Conservation (phyloP, 2,113 vertebrate genomes). For the Cavia porcellus region DNA sequence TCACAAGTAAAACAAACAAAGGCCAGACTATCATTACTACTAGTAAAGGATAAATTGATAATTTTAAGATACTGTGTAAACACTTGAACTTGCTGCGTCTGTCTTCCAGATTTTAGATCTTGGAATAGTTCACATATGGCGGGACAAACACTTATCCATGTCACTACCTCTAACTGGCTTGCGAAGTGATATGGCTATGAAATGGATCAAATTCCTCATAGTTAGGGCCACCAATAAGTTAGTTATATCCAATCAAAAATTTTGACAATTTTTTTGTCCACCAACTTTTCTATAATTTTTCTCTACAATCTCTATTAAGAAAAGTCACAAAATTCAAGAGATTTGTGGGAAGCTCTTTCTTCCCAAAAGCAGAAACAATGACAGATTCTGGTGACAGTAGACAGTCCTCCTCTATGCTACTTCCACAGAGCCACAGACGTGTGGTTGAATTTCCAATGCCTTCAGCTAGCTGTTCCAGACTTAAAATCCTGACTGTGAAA, state of each 20-base stretch:
- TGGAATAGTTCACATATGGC: neutral
- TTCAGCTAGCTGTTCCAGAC: neutral
- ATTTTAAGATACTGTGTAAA: neutral
- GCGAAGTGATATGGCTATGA: neutral
- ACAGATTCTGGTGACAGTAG: neutral
- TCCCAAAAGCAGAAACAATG: neutral
- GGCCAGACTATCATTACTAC: neutral
- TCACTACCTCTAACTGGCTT: neutral
- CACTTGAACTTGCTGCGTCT: neutral
- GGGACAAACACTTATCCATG: neutral
- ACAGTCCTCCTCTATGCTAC: neutral
- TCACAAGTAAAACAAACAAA: neutral
- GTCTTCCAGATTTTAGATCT: neutral
- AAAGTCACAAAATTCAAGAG: neutral
- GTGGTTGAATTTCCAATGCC: neutral
- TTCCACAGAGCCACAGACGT: neutral
- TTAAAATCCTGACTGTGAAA: neutral
- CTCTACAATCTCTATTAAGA: neutral
- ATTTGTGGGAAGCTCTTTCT: neutral
- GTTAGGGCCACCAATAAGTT: neutral
- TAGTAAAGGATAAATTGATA: neutral
- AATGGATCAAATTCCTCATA: neutral
- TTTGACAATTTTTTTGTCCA: neutral
- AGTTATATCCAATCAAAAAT: neutral
- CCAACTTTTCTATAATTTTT: neutral